Evolutionary conservation across 1,140 invertebrate species (phyloP).

Genomic region (Metaphire vulgaris): DNA sequence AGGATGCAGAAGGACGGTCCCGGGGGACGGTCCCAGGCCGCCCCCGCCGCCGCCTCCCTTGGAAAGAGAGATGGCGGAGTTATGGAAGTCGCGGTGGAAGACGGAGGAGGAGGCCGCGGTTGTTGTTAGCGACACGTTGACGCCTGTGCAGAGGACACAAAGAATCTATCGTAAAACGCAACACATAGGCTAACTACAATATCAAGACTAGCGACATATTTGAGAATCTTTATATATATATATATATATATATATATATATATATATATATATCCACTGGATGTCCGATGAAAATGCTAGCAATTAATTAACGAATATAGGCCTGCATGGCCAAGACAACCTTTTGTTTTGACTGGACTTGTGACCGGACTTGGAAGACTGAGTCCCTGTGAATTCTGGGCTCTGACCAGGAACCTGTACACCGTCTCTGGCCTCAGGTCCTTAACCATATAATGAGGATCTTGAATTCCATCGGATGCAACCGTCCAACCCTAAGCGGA

Average conservation of each 20-base stretch:
- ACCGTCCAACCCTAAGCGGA: conserved; percentile 69
- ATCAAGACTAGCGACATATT: no score
- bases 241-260: not conserved
- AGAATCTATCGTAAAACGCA: no score
- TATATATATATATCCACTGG: not conserved
- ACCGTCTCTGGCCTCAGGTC: conserved; percentile 71
- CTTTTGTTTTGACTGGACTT: conserved; percentile 49
- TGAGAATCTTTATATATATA: not conserved
- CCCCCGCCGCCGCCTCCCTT: not conserved
- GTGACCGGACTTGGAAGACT: conserved; percentile 56
- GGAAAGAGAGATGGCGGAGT: not conserved
- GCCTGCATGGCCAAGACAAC: no score
- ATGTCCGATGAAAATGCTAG: no score
- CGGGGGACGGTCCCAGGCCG: conserved; percentile 55
- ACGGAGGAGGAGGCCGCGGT: no score
- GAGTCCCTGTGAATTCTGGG: conserved; percentile 77
- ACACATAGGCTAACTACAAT: no score
- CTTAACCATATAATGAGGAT: conserved; percentile 53
- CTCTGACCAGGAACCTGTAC: conserved; percentile 80
- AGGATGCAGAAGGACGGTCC: conserved; percentile 71
- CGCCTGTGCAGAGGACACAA: no score
- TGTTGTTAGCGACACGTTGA: no score
- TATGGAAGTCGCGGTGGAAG: no score
- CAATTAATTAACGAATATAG: no score
- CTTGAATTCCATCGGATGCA: conserved; percentile 63